phyloP scores from a whole-genome alignment of 2,888 invertebrate species.

The Synanthedon vespiformis region DNA sequence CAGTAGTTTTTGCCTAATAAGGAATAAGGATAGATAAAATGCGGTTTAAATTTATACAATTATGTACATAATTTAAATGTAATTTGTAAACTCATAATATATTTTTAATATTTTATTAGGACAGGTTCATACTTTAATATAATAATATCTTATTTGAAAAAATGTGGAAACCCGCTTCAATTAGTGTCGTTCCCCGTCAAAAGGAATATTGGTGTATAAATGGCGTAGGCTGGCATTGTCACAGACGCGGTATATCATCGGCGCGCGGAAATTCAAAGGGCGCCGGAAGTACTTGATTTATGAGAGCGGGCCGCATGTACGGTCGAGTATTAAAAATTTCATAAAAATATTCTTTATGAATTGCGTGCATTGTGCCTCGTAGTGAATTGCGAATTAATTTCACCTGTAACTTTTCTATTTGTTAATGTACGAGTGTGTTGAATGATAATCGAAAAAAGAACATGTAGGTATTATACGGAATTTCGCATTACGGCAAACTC shows the following conservation, averaged over 20 bases:
- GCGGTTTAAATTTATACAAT: too few relatives aligned
- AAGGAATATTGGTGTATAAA: slow-evolving; percentile 50
- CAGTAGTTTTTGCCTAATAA: too few relatives aligned
- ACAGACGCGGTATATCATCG: slow-evolving; percentile 54
- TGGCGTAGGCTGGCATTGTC: slow-evolving; percentile 47
- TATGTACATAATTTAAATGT: too few relatives aligned
- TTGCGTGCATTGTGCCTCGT: slow-evolving; percentile 25
- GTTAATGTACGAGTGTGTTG: not conserved
- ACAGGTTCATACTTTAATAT: too few relatives aligned
- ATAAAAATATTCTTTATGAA: slow-evolving; percentile 59
- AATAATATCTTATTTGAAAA: not conserved
- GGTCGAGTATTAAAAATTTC: slow-evolving; percentile 56
- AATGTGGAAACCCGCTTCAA: slow-evolving; percentile 24
- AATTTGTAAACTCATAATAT: too few relatives aligned
- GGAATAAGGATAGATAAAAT: too few relatives aligned
- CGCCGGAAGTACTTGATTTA: slow-evolving; percentile 63
- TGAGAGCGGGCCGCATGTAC: slow-evolving; percentile 47
- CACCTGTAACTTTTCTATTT: slow-evolving; percentile 2
- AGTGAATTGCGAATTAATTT: slow-evolving; percentile 20
- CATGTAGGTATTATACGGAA: too few relatives aligned
- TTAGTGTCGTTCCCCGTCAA: slow-evolving; percentile 44
- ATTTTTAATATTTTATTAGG: too few relatives aligned
- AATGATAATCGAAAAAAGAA: too few relatives aligned
- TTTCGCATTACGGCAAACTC: too few relatives aligned
- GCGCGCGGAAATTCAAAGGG: slow-evolving; percentile 56